A percentile compares a stretch with the other conserved stretches of the same genome.
Conservation (phyloP, 2,113 vertebrate species). For the Chionis minor region DNA sequence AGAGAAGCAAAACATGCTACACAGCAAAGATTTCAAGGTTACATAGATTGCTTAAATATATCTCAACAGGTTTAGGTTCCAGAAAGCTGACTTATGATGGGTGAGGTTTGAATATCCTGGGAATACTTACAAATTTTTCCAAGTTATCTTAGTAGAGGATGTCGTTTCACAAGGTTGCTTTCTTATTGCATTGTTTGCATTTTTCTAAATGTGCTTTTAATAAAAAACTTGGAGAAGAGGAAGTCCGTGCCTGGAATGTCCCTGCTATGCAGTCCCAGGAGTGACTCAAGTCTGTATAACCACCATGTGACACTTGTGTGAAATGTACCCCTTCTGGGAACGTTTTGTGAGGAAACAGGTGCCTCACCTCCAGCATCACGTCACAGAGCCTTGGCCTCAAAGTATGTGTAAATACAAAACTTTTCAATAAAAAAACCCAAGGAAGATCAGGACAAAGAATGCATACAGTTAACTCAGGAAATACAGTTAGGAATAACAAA, state of each 20-base stretch:
- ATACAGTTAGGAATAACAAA: neutral
- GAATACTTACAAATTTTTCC: neutral
- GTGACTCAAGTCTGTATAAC: neutral
- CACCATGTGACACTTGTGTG: rapidly evolving
- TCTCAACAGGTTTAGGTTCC: neutral
- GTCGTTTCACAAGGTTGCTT: neutral
- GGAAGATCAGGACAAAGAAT: neutral
- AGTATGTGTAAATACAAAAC: neutral
- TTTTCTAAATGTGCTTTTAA: neutral
- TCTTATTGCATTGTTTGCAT: neutral
- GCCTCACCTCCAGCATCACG: neutral
- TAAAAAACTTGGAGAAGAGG: neutral
- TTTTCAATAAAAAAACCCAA: neutral
- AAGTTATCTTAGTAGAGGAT: neutral
- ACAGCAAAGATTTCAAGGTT: neutral
- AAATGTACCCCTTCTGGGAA: neutral
- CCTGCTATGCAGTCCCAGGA: rapidly evolving
- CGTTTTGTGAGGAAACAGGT: neutral
- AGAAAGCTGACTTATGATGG: neutral
- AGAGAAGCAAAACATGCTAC: neutral
- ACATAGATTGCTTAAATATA: neutral
- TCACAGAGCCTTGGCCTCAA: neutral
- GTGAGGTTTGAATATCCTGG: neutral
- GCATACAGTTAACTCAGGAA: neutral
- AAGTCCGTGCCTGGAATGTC: neutral